Base-by-base conservation (phyloP, 2,113 vertebrate species). In the Nematolebias whitei region DNA sequence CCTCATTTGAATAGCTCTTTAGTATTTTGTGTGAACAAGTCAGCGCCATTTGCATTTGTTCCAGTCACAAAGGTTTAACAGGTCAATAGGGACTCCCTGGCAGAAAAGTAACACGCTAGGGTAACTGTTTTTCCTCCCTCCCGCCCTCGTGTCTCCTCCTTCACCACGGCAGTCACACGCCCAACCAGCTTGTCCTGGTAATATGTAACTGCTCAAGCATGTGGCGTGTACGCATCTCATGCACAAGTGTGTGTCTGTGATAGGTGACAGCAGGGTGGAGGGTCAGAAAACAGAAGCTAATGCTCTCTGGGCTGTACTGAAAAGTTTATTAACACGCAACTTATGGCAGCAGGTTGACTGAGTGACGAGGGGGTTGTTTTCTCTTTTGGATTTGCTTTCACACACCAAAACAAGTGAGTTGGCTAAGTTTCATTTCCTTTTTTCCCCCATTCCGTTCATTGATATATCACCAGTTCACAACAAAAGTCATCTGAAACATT, bases 51-150 rank as follows among this genome's bases (percentile, higher is more conserved):
- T 96, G 95, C 95, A 96, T 97, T 95, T 95, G 93, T 94, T 95
- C 93, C 95, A 96, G 95, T 96, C 95, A 94, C 93, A 94, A 95
- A 94, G 95, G 93, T 95, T 95, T 96, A 94, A 89, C 95, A 96
- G 95, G 95, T 96, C 94, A 95, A 94, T 92, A 91, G 92, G 92
- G 91, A 87, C 92, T 91, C 93, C 91, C 93, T 95, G 90, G 89
- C 93, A 93, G 87, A 90, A 87, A 90, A 87, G 76, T 80, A 88
- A 89, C 88, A 86, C 78, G 35, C 84, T 66, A 83, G 86, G 83
- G 73, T 85, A 79, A 63, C 74, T 86, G 78, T 74, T 69, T 71
- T 57, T 53, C 65, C 51, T 60, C 67, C 53, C 59, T 71, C 71
- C 53, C 59, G 69, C 69, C 60, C 70, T 85, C 69, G 58, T 68